These are phyloP conservation scores for Phalloptychus januarius DNA, from an alignment of 2,797 vertebrate species.

Conservation along the genomic window DNA sequence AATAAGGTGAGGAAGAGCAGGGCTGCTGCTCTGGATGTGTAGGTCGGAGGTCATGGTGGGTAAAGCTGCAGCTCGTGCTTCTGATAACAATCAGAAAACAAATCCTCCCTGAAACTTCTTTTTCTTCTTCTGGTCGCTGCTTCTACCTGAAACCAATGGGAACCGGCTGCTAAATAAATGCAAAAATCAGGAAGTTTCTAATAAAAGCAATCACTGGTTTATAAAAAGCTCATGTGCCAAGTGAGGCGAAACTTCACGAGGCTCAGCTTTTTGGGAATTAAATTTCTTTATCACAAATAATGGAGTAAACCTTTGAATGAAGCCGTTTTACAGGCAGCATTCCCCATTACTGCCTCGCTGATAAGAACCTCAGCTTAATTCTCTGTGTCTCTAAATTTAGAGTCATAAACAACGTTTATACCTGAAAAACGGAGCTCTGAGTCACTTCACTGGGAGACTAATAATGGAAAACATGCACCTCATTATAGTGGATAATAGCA, in stretches of 20 bases:
- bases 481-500: constrained; percentile 8
- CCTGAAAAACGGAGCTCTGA: constrained; percentile 15
- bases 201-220: constrained; percentile 1
- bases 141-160: background rate
- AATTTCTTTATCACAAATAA: constrained; percentile 7
- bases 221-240: background rate
- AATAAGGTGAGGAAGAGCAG: constrained; percentile 23
- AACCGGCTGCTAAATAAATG: constrained; percentile 1
- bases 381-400: constrained; percentile 2
- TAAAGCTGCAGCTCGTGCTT: constrained; percentile 4
- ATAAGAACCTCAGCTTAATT: constrained; percentile 2
- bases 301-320: background rate
- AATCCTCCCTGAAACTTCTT: constrained; percentile 10
- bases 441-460: constrained; percentile 2
- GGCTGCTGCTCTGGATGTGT: constrained; percentile 15
- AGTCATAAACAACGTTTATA: background rate
- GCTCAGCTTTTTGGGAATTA: constrained; percentile 9
- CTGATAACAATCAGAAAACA: constrained; percentile 12
- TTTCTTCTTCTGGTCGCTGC: background rate
- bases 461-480: constrained; percentile 23
- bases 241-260: background rate
- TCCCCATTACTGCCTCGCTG: background rate
- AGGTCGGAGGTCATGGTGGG: constrained; percentile 9
- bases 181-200: background rate
- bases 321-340: background rate